Base-by-base conservation (phyloP, 2,113 vertebrate species). In the Oenanthe oenanthe region DNA sequence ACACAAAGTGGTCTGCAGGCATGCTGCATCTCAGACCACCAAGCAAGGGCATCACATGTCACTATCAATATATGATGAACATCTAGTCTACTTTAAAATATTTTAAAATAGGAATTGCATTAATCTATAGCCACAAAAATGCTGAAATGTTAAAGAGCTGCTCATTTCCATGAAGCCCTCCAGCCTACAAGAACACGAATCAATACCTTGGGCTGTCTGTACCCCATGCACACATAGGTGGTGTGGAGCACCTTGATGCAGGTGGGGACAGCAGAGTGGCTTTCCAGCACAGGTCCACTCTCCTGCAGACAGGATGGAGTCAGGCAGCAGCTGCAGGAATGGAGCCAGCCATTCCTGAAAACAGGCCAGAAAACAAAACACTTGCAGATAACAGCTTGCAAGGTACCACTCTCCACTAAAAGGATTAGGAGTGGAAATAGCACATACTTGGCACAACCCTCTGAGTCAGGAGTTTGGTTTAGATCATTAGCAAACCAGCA, bases 171-270 rank as follows among this genome's bases (percentile, higher is more conserved):
- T 10, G 1, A 92, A 51, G 21, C 19, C 11, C 40, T 67, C 36
- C 47, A 45, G 36, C 54, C 50, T 12, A 24, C 29, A 61, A 36
- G 42, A 81, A n/a, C 12, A 61, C 2, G 4, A 15, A 63, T 58
- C 57, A 34, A 20, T 12, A 43, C 43, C 31, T 40, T 29, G 36
- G 18, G 57, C 61, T 81, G 21, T 24, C 38, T 21, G 36, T 17
- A 28, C 15, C 34, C 20, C 67, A 32, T 1, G 8, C 7, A 31
- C 6, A 3, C 12, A 6, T 1, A 26, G 0, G 0, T 4, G 13
- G 15, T 47, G 31, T 9, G 17, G 36, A 80, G 22, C 42, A 50
- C 15, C 51, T 4, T 6, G 72, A 26, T 13, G 75, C 21, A 18
- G 6, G 25, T 16, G 38, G 29, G 38, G 12, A 79, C 10, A 57